A percentile compares a stretch with the other conserved stretches of the same genome.
Conservation (phyloP, 53 echinoderm and acorn worm genomes). For the Actinopyga echinites region DNA sequence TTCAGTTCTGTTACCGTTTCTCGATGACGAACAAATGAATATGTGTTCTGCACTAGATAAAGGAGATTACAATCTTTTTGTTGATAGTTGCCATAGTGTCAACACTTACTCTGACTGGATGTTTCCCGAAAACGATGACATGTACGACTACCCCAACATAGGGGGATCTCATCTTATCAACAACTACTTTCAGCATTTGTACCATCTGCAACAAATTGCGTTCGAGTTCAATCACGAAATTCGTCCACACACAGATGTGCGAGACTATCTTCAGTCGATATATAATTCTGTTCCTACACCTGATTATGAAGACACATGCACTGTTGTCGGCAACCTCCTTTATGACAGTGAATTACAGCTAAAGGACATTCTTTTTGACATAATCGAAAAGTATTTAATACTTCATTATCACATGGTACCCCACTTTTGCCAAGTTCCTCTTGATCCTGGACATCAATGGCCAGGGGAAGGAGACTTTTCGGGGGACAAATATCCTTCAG, state of each 20-base stretch:
- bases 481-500: not conserved
- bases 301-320: no score
- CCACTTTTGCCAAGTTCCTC: constrained; percentile 6
- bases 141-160: not conserved
- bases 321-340: no score
- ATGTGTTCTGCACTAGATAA: not conserved
- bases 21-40: not conserved
- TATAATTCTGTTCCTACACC: no score
- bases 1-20: not conserved
- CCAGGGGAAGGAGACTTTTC: not conserved
- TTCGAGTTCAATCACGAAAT: no score
- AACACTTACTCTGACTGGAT: not conserved
- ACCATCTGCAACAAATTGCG: no score
- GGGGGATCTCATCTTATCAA: constrained; percentile 2
- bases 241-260: no score
- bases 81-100: not conserved
- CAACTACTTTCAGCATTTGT: not conserved
- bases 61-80: not conserved
- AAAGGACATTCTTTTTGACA: no score
- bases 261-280: no score
- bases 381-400: not conserved
- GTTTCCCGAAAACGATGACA: not conserved
- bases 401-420: not conserved
- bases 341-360: no score
- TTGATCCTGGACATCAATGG: constrained; percentile 23